These are phyloP conservation scores for Cydia pomonella DNA, from an alignment of 1,140 invertebrate genomes.

Conservation along the genomic window DNA sequence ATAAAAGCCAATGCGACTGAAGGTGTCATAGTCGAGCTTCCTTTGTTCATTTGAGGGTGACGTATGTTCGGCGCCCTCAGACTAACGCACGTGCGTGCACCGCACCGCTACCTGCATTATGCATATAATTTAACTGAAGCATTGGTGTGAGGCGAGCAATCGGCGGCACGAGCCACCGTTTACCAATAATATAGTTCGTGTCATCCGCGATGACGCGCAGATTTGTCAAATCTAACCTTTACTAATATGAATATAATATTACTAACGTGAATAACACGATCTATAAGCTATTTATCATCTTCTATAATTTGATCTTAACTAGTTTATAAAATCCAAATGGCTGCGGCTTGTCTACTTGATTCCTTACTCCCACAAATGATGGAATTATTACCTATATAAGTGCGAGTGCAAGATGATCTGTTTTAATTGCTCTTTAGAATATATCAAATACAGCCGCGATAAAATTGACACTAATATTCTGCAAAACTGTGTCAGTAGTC, in stretches of 20 bases:
- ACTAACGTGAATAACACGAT: no score
- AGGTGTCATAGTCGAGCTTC: neutral
- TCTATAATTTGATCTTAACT: neutral
- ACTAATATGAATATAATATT: no score
- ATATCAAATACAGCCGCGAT: no score
- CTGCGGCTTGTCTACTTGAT: no score
- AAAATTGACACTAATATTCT: neutral
- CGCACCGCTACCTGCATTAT: constrained; percentile 24
- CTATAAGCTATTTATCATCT: neutral
- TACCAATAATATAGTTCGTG: no score
- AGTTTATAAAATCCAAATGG: no score
- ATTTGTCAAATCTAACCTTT: no score
- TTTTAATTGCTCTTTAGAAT: no score
- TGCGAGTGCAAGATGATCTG: no score
- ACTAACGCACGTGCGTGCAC: constrained; percentile 9
- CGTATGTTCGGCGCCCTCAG: constrained; percentile 7
- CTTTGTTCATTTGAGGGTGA: neutral
- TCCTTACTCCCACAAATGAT: no score
- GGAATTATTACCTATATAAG: no score
- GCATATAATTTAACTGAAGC: constrained; percentile 20
- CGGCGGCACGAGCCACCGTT: constrained; percentile 4
- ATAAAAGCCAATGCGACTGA: neutral
- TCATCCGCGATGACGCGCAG: no score
- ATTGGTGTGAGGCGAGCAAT: constrained; percentile 1
- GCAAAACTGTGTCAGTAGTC: neutral